These are phyloP conservation scores for Panulirus ornatus DNA, from an alignment of 1,140 invertebrate genomes.

Conservation along the genomic window DNA sequence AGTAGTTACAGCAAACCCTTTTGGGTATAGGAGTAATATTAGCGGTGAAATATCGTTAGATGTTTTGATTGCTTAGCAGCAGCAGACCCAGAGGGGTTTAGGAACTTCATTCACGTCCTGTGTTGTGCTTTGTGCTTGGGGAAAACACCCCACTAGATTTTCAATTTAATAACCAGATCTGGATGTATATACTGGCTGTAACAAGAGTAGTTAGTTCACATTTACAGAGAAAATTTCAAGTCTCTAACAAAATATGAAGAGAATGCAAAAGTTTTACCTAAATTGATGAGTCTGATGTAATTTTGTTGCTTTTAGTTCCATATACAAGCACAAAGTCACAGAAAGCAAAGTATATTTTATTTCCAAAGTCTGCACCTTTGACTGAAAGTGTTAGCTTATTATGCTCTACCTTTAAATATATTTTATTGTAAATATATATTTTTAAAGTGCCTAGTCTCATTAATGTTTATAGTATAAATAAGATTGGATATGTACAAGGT, in stretches of 20 bases:
- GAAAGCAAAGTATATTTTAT: background rate
- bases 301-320: background rate
- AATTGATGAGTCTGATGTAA: too few relatives aligned
- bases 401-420: constrained; percentile 21
- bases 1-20: background rate
- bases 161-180: background rate
- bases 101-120: background rate
- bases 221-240: background rate
- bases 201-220: too few relatives aligned
- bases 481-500: constrained; percentile 49
- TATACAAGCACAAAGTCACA: background rate
- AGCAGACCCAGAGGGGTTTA: background rate
- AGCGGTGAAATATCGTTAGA: background rate
- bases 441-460: constrained; percentile 67
- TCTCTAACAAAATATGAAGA: background rate
- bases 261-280: background rate
- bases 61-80: background rate
- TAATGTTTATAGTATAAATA: constrained; percentile 35
- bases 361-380: background rate
- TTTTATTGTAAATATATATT: constrained; percentile 66
- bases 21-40: background rate
- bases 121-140: background rate
- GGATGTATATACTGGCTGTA: too few relatives aligned
- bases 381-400: background rate
- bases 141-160: background rate